Conservation (phyloP, 2,888 invertebrate species). For the Pycnomerus fuliginosus region DNA sequence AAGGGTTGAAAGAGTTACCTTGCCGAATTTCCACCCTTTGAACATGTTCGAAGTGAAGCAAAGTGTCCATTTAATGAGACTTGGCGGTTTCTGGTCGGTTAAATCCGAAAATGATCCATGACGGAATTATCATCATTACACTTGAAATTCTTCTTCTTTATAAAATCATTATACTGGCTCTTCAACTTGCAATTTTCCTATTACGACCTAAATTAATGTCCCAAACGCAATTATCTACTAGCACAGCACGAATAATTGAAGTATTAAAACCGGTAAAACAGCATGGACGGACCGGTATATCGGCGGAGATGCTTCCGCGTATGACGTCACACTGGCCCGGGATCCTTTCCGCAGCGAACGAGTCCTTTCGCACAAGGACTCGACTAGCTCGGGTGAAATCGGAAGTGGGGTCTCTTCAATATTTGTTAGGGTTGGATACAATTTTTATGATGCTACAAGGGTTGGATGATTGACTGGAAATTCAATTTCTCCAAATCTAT, state of each 20-base stretch:
- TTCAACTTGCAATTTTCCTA: too few species aligned
- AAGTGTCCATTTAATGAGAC: too few species aligned
- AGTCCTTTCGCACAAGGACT: conserved; percentile 31
- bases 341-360: conserved; percentile 47
- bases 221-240: conserved; percentile 9
- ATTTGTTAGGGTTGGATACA: conserved; percentile 14
- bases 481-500: conserved; percentile 4
- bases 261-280: conserved; percentile 32
- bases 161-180: too few species aligned
- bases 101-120: not conserved
- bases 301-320: conserved; percentile 46
- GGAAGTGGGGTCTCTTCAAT: conserved; percentile 6
- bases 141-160: too few species aligned
- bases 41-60: conserved; percentile 40
- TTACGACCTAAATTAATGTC: too few species aligned
- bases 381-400: conserved; percentile 25
- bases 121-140: too few species aligned
- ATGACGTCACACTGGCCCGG: conserved; percentile 53
- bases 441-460: conserved; percentile 15
- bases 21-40: conserved; percentile 50
- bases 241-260: conserved; percentile 12
- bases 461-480: conserved; percentile 9
- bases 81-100: not conserved
- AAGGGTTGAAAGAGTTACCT: too few species aligned
- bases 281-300: conserved; percentile 43